These are phyloP conservation scores for Microctonus brassicae DNA, from an alignment of 2,888 invertebrate species.

Conservation along the genomic window DNA sequence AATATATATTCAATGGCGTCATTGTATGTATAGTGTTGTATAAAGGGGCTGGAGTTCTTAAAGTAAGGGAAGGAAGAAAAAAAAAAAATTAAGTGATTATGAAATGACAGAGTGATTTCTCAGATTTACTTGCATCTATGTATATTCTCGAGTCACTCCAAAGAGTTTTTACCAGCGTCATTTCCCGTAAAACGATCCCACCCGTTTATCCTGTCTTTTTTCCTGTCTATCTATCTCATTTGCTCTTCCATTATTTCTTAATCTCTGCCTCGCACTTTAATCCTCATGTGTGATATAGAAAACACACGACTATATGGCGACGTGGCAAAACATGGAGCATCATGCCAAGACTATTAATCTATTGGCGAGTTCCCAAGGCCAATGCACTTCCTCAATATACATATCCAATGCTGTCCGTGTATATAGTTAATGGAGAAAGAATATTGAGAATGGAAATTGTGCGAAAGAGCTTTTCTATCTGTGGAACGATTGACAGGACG, in stretches of 20 bases:
- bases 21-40: slow-evolving; percentile 2
- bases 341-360: slow-evolving; percentile 67
- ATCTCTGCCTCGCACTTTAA: not conserved
- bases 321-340: slow-evolving; percentile 62
- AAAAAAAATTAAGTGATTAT: slow-evolving; percentile 30
- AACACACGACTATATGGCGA: slow-evolving; percentile 37
- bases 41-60: slow-evolving; percentile 1
- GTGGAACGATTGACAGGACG: slow-evolving; percentile 27
- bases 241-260: not conserved
- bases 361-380: slow-evolving; percentile 66
- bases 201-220: slow-evolving; percentile 25
- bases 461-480: slow-evolving; percentile 52
- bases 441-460: slow-evolving; percentile 53
- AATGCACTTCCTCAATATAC: slow-evolving; percentile 60
- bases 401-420: slow-evolving; percentile 56
- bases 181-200: slow-evolving; percentile 66
- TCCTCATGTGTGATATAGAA: slow-evolving; percentile 36
- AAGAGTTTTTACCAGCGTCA: slow-evolving; percentile 62
- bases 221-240: slow-evolving; percentile 30
- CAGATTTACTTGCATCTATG: slow-evolving; percentile 37
- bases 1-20: too few species aligned
- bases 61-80: slow-evolving; percentile 28
- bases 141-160: slow-evolving; percentile 52
- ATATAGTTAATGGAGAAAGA: slow-evolving; percentile 41
- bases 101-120: slow-evolving; percentile 29